Evolutionary conservation across 53 echinoderm and acorn worm genomes (phyloP).

Genomic region (Luidia sarsii): DNA sequence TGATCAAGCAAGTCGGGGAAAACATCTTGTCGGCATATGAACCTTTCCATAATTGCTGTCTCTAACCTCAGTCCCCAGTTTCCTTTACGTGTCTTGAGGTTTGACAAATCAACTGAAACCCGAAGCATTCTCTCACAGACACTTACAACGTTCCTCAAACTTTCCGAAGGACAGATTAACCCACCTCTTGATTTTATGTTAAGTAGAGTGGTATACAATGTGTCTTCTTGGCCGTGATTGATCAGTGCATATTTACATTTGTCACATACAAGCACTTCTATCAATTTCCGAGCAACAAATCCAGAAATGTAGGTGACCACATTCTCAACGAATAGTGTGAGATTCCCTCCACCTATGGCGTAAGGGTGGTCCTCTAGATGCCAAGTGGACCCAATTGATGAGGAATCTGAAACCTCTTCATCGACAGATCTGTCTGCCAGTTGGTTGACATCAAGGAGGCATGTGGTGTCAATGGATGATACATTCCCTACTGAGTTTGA

Average conservation of each 20-base stretch:
- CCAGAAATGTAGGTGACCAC: not conserved
- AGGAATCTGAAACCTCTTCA: not conserved
- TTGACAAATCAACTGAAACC: not conserved
- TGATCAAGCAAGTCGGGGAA: not conserved
- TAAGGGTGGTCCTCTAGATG: slow-evolving; percentile 2
- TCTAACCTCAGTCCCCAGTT: not conserved
- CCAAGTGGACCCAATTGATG: not conserved
- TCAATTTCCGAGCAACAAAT: not conserved
- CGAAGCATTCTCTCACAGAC: not conserved
- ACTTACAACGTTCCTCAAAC: not conserved
- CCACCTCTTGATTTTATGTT: not conserved
- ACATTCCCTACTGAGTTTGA: not conserved
- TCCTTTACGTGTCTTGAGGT: not conserved
- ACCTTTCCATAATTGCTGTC: not conserved
- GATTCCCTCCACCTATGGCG: not conserved
- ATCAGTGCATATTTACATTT: not conserved
- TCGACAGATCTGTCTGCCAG: not conserved
- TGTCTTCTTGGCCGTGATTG: not conserved
- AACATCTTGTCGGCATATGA: not conserved
- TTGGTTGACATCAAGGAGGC: slow-evolving; percentile 1
- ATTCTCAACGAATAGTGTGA: not conserved
- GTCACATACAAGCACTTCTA: not conserved
- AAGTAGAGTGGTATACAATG: not conserved
- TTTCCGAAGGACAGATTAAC: slow-evolving; percentile 8
- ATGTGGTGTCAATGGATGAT: not conserved